Conservation (phyloP, 2,113 vertebrate genomes). For the Paratilapia polleni region DNA sequence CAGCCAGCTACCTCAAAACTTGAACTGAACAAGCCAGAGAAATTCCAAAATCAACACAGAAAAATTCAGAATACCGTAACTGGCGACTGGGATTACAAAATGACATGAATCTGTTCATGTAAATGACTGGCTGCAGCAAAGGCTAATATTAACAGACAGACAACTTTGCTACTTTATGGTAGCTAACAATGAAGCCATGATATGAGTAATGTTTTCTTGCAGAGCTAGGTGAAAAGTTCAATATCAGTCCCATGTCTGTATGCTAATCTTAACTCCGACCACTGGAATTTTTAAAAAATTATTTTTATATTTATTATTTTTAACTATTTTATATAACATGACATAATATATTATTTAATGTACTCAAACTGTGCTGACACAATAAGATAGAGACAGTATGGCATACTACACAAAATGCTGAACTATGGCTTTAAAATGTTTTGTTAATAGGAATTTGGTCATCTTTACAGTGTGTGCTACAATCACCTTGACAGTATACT, state of each 20-base stretch:
- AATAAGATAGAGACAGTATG: neutral
- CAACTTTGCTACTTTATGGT: neutral
- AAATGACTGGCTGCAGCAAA: conserved; percentile 1
- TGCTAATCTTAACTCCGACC: too few species aligned
- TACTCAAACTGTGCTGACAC: neutral
- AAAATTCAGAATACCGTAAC: conserved; percentile 44
- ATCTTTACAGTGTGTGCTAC: neutral
- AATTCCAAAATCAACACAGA: conserved; percentile 50
- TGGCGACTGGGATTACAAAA: conserved; percentile 19
- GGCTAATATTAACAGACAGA: neutral
- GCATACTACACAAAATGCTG: neutral
- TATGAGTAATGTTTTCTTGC: neutral
- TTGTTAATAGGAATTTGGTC: neutral
- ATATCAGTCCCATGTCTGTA: neutral
- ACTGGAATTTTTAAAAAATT: too few species aligned
- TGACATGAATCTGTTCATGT: conserved; percentile 6
- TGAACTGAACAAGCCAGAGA: conserved; percentile 58
- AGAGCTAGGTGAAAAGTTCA: neutral
- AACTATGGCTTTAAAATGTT: neutral
- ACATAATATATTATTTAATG: neutral
- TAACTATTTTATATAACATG: neutral
- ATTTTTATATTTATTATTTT: too few species aligned
- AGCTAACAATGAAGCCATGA: neutral
- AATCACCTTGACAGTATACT: neutral
- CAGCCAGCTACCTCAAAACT: conserved; percentile 60